Evolutionary conservation across 2,113 vertebrate species (phyloP).

Genomic region (Gobiocypris rarus): DNA sequence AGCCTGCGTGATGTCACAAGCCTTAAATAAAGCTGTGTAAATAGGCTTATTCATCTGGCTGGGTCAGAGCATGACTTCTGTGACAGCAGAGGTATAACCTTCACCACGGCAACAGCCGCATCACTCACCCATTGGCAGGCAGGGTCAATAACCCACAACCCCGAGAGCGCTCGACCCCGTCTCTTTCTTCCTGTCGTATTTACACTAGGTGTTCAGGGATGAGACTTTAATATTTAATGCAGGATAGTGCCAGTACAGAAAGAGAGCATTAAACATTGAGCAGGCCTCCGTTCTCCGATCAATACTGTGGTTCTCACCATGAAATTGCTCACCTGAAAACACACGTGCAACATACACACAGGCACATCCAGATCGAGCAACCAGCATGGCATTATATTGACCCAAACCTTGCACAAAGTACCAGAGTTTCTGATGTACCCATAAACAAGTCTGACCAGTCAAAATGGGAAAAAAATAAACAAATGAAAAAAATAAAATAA

Average conservation of each 20-base stretch:
- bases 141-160: constrained; percentile 20
- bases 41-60: constrained; percentile 39
- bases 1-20: constrained; percentile 8
- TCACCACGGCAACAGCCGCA: constrained; percentile 35
- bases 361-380: constrained; percentile 1
- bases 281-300: constrained; percentile 49
- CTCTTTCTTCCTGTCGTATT: constrained; percentile 7
- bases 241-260: constrained; percentile 56
- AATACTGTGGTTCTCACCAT: constrained; percentile 52
- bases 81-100: constrained; percentile 37
- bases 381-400: constrained; percentile 16
- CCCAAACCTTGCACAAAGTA: constrained; percentile 1
- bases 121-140: constrained; percentile 24
- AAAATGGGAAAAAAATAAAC: too few relatives aligned
- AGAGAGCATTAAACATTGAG: constrained; percentile 63
- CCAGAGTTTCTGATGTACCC: neutral
- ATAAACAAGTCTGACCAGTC: neutral
- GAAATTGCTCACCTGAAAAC: constrained; percentile 57
- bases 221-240: constrained; percentile 58
- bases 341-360: constrained; percentile 30
- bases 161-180: neutral
- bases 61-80: constrained; percentile 17
- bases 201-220: constrained; percentile 8
- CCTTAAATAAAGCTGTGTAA: constrained; percentile 46
- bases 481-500: too few relatives aligned